A percentile compares a stretch with the other conserved stretches of the same genome.
Evolutionary conservation across 2,797 vertebrate genomes (phyloP).

Genomic region (Mastacembelus armatus): DNA sequence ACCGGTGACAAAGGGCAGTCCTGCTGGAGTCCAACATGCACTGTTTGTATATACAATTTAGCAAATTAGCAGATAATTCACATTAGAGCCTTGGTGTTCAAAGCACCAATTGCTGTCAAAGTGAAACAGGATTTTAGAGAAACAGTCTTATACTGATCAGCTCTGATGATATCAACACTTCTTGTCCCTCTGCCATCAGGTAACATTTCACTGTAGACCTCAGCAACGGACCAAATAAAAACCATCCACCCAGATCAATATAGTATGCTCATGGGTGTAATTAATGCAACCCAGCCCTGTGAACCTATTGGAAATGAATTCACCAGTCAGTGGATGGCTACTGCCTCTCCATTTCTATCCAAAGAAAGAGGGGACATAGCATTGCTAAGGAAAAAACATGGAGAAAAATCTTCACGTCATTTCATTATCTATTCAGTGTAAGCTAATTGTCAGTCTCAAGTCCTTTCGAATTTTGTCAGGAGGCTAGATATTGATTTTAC

Average conservation of each 20-base stretch:
- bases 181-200: conserved; percentile 37
- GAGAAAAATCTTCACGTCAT: conserved; percentile 15
- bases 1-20: too few relatives aligned
- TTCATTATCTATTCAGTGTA: conserved; percentile 38
- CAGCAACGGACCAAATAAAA: conserved; percentile 40
- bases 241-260: conserved; percentile 58
- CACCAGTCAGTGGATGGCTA: conserved; percentile 46
- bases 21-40: too few relatives aligned
- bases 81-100: background rate
- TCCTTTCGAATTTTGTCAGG: conserved; percentile 41
- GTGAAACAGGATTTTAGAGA: too few relatives aligned
- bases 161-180: conserved; percentile 43
- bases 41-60: background rate
- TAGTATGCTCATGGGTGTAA: conserved; percentile 56
- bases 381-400: too few relatives aligned
- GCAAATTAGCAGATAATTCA: background rate
- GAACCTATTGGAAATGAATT: conserved; percentile 65
- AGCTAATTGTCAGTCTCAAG: conserved; percentile 46
- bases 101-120: background rate
- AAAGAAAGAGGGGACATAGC: conserved; percentile 33
- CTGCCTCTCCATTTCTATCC: conserved; percentile 32
- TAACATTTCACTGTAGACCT: conserved; percentile 37
- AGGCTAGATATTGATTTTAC: conserved; percentile 52
- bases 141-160: too few relatives aligned
- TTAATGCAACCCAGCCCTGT: conserved; percentile 60